Percentiles rank a stretch among this genome's conserved stretches.
Conservation (phyloP, 2,113 vertebrate species). For the Anarhynchus alexandrinus region DNA sequence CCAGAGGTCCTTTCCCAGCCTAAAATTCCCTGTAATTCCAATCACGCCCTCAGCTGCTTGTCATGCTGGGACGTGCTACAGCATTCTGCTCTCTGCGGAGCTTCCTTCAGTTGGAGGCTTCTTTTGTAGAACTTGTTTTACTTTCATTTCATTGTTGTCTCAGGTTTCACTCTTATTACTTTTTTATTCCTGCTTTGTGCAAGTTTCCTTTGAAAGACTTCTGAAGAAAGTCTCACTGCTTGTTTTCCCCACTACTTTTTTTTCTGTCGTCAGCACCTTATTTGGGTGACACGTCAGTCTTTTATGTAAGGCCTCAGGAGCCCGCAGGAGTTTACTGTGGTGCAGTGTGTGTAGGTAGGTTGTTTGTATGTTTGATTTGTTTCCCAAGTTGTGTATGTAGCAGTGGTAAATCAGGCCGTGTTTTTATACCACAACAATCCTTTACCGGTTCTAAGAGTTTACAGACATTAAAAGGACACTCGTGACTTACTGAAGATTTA, state of each 20-base stretch:
- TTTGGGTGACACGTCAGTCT: neutral
- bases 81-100: neutral
- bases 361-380: neutral
- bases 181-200: neutral
- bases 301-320: neutral
- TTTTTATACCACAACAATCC: neutral
- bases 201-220: neutral
- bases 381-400: neutral
- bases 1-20: neutral
- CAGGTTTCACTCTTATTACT: neutral
- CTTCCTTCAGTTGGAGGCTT: neutral
- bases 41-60: neutral
- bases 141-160: neutral
- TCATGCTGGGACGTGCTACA: neutral
- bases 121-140: neutral
- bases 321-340: accelerated
- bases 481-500: neutral
- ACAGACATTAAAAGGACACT: neutral
- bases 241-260: neutral
- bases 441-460: neutral
- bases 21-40: neutral
- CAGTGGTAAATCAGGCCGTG: neutral
- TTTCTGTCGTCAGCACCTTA: neutral
- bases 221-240: neutral
- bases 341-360: accelerated